Evolutionary conservation across 1,140 invertebrate genomes (phyloP), one percentile per base, ranked within the genome.

Genomic region (Ooceraea biroi): DNA sequence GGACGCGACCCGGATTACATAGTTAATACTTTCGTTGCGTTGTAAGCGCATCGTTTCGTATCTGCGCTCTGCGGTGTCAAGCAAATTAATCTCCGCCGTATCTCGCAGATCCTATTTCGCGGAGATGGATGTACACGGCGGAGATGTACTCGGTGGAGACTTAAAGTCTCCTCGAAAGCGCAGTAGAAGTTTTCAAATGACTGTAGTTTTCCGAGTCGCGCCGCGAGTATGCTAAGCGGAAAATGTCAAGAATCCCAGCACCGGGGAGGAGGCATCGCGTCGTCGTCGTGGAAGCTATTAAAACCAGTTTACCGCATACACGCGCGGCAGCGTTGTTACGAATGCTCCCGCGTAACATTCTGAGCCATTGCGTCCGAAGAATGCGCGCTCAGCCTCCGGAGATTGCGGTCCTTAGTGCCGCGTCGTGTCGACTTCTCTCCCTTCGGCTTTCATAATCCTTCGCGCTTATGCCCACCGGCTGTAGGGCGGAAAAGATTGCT

Each of bases 171-270:
- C n/a, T 19, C 57, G 41, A 61, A 22, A 7, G n/a, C 46, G 12
- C 25, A 2, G 8, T 0, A 2, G 2, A 77, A 77, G 44, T 77
- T 77, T 77, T 77, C 73, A 65, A 61, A 77, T 44, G 17, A n/a
- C 60, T 12, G 58, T 14, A 73, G 71, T 73, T 73, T 73, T 66
- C 25, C 73, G 36, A 48, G 41, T 63, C 41, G 8, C 11, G 52
- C 50, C n/a, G 60, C 60, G 36, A 77, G 41, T 50, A 74, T 60
- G 72, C 57, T 63, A 76, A 76, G 27, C 60, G 46, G 44, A 77
- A 77, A 77, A 77, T 66, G 46, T n/a, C 19, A 52, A 27, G 27
- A 66, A 48, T 76, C 60, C 30, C 27, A 36, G 12, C 57, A 4
- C 46, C 36, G 36, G 36, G 36, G 36, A 36, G 36, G 36, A n/a